Percentiles rank a stretch among this genome's conserved stretches.
Evolutionary conservation across 2,113 vertebrate genomes (phyloP).

Genomic region (Steatornis caripensis): DNA sequence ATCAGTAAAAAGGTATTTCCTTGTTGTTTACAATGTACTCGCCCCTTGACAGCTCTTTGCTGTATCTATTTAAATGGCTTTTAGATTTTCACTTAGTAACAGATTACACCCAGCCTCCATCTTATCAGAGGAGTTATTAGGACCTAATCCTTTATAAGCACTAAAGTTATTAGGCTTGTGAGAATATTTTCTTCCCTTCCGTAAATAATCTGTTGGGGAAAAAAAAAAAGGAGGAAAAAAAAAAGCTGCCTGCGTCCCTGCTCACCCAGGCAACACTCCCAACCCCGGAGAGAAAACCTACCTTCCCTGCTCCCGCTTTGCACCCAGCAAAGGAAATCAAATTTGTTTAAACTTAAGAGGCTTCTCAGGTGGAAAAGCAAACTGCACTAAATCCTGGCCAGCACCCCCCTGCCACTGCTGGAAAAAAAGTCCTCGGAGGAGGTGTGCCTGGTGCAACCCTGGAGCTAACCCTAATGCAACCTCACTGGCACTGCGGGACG

Average conservation of each 20-base stretch:
- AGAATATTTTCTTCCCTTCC: constrained; percentile 15
- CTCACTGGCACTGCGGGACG: background rate
- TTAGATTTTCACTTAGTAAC: constrained; percentile 26
- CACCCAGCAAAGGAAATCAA: background rate
- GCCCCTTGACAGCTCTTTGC: background rate
- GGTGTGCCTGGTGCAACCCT: background rate
- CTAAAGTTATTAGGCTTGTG: constrained; percentile 28
- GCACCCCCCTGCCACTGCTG: background rate
- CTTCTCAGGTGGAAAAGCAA: background rate
- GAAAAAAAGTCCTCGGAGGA: background rate
- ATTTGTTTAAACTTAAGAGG: background rate
- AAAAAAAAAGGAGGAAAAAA: rapidly evolving
- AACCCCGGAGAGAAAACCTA: background rate
- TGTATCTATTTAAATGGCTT: constrained; percentile 5
- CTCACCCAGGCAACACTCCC: background rate
- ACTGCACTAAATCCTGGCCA: background rate
- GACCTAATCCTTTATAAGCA: constrained; percentile 33
- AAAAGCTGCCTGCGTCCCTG: background rate
- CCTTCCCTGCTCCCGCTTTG: background rate
- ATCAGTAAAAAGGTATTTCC: background rate
- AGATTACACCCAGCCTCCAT: constrained; percentile 25
- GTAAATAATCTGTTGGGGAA: background rate
- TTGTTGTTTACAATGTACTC: background rate
- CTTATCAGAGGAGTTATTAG: constrained; percentile 44
- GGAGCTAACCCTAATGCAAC: background rate